Conservation (phyloP, 2,888 invertebrate species). For the Fissipunctia ypsillon region DNA sequence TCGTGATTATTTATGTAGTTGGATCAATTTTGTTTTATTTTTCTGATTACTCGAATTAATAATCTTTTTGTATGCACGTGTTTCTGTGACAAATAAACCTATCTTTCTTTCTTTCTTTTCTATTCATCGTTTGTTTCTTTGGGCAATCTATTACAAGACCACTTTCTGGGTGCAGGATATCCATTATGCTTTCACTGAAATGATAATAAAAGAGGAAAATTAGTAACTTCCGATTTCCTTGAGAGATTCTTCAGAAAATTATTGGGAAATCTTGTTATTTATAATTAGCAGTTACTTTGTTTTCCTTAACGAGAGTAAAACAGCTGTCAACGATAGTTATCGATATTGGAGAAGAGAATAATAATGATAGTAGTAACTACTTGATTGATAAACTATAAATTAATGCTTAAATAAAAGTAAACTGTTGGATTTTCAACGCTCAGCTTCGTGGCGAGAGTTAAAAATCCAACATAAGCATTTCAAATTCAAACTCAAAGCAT, state of each 20-base stretch:
- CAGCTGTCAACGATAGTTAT: slow-evolving; percentile 2
- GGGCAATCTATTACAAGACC: neutral
- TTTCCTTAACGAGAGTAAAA: slow-evolving; percentile 10
- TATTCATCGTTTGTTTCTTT: too few species aligned
- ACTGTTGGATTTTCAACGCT: neutral
- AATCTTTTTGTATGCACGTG: too few species aligned
- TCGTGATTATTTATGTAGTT: too few species aligned
- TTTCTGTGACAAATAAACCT: too few species aligned
- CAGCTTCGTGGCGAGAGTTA: too few species aligned
- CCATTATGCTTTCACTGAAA: slow-evolving; percentile 28
- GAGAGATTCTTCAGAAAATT: neutral
- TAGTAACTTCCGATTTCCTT: slow-evolving; percentile 20
- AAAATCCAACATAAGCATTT: too few species aligned
- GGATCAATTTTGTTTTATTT: too few species aligned
- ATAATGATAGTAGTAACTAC: neutral
- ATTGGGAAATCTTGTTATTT: slow-evolving; percentile 14
- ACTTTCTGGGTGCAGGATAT: slow-evolving; percentile 14
- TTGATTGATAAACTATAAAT: neutral
- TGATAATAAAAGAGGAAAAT: slow-evolving; percentile 9
- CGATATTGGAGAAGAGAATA: neutral
- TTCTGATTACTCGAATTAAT: too few species aligned
- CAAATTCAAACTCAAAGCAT: too few species aligned
- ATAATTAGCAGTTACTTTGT: slow-evolving; percentile 5
- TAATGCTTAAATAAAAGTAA: neutral
- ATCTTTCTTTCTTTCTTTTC: too few species aligned